Evolutionary conservation across 1,140 invertebrate species (phyloP), one percentile per base, ranked within the genome.

Genomic region (Brachystomella parvula): DNA sequence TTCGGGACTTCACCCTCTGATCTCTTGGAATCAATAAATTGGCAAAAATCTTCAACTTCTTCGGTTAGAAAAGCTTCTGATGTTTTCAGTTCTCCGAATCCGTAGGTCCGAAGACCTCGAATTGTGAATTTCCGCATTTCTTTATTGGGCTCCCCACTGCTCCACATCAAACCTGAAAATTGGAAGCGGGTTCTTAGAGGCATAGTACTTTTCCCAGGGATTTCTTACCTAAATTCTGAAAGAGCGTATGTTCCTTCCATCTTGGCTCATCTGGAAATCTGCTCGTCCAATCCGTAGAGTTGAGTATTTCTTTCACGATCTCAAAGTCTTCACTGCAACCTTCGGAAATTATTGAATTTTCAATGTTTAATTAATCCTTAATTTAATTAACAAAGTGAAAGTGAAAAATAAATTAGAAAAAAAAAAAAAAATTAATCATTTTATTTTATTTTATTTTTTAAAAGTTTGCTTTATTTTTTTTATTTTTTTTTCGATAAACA

Each of bases 1-100:
- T 44, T 44, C n/a, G n/a, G n/a, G 44, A 58, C 35, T 6, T 47
- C 12, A 21, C 6, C 9, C n/a, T 24, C 21, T 39, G 19, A 12
- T 21, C 60, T 3, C 24, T 39, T 29, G 9, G 15, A 2, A 3
- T 62, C 60, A 21, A 62, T 62, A 15, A 39, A 6, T 62, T 59
- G 33, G n/a, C 62, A 63, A 63, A 49, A 60, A 24, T 62, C n/a
- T 32, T n/a, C 39, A 35, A 65, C 26, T 1, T 60, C 58, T 24
- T 9, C 12, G 24, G 15, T 12, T 15, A 60, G 6, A 3, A 60
- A 30, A 9, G 9, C 30, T 60, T 60, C 58, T 3, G 58, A 32
- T 15, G 58, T 31, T 35, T 60, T 60, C 17, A 60, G 19, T 60
- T 60, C 58, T 12, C 58, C 58, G 58, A 60, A 60, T 3, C 58